A percentile compares a stretch with the other conserved stretches of the same genome.
These are phyloP conservation scores for Ptycholaimellus sp. DNA, from an alignment of 2,888 invertebrate genomes.

Conservation along the genomic window DNA sequence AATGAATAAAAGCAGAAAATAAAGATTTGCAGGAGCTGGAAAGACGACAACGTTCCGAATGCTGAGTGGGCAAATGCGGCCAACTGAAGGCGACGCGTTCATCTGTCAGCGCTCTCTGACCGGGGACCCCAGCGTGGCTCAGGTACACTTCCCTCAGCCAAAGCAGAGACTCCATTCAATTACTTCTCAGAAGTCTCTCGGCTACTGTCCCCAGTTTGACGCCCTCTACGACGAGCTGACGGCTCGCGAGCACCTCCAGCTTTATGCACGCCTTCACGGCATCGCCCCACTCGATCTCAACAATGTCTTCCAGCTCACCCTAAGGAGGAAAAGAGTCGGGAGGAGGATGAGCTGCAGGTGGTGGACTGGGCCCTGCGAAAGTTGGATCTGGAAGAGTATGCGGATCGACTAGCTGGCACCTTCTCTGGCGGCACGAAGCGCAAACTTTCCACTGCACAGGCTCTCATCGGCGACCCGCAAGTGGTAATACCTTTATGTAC, in stretches of 20 bases:
- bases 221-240: conserved; percentile 45
- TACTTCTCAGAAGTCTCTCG: too few species aligned
- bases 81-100: conserved; percentile 31
- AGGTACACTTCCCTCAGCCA: conserved; percentile 49
- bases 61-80: conserved; percentile 34
- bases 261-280: conserved; percentile 46
- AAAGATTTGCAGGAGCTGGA: too few species aligned
- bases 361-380: conserved; percentile 37
- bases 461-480: conserved; percentile 42
- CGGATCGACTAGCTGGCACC: conserved; percentile 21
- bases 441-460: conserved; percentile 45
- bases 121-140: conserved; percentile 3
- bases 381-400: conserved; percentile 37
- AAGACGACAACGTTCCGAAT: conserved; percentile 58
- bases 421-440: conserved; percentile 48
- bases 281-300: conserved; percentile 29
- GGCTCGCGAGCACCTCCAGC: conserved; percentile 40
- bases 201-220: conserved; percentile 52
- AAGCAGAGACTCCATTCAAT: too few species aligned
- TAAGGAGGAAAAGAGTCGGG: background rate
- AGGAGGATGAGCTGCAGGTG: conserved; percentile 29
- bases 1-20: too few species aligned
- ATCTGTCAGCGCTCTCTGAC: conserved; percentile 19
- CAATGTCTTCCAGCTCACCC: too few species aligned
- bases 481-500: background rate